Evolutionary conservation across 2,888 invertebrate genomes (phyloP).

Genomic region (Cinara cedri): DNA sequence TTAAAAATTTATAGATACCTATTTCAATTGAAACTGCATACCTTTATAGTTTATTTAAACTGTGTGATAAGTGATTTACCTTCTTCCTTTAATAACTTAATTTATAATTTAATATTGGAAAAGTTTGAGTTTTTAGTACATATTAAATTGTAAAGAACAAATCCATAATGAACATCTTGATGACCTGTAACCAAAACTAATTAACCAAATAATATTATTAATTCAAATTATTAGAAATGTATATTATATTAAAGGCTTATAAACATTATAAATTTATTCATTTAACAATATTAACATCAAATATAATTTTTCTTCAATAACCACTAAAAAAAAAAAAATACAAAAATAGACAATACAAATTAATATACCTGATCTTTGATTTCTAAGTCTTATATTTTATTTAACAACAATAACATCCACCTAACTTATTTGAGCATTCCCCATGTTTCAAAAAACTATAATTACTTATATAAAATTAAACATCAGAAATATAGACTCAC

Average conservation of each 20-base stretch:
- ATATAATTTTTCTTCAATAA: background rate
- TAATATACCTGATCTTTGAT: background rate
- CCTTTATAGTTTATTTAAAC: too few species aligned
- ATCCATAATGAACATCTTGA: too few species aligned
- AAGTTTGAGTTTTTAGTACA: too few species aligned
- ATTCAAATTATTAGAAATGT: background rate
- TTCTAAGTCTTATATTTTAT: conserved; percentile 16
- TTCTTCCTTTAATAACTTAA: too few species aligned
- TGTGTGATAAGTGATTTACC: too few species aligned
- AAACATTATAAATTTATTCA: background rate
- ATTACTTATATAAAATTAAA: conserved; percentile 10
- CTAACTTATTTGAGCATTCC: conserved; percentile 20
- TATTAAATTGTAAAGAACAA: too few species aligned
- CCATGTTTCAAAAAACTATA: conserved; percentile 6
- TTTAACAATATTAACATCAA: conserved; percentile 17
- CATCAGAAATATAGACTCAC: background rate
- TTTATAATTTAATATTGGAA: too few species aligned
- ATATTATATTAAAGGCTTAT: background rate
- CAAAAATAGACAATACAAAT: conserved; percentile 1
- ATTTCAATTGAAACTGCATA: too few species aligned
- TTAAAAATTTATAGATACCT: too few species aligned
- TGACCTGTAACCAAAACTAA: background rate
- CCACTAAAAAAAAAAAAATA: conserved; percentile 23
- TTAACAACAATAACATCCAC: background rate
- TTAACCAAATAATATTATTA: background rate